A percentile compares a stretch with the other conserved stretches of the same genome.
Conservation (phyloP, 2,797 vertebrate species). For the Tapirus indicus region DNA sequence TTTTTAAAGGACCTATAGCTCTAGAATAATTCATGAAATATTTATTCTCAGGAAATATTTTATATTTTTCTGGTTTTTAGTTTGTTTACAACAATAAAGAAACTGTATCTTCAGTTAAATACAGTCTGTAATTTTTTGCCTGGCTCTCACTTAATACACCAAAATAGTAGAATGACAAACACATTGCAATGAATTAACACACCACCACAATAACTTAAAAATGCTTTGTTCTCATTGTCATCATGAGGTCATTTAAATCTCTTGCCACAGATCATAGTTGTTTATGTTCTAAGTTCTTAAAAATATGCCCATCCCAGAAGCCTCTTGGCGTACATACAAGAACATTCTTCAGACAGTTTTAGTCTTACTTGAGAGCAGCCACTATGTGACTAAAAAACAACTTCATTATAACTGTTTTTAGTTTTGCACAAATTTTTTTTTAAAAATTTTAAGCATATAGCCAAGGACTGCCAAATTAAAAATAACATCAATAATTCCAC, state of each 20-base stretch:
- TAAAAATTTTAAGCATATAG: constrained; percentile 42
- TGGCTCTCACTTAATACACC: constrained; percentile 71
- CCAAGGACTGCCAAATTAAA: constrained; percentile 53
- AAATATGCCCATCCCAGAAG: constrained; percentile 81
- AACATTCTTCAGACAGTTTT: constrained; percentile 79
- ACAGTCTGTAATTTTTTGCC: constrained; percentile 59
- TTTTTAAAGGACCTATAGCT: constrained; percentile 1
- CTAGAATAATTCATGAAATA: constrained; percentile 69
- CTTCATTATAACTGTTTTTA: constrained; percentile 64
- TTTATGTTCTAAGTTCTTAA: constrained; percentile 82
- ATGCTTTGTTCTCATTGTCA: constrained; percentile 82
- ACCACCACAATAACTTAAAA: constrained; percentile 74
- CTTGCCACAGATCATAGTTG: constrained; percentile 74
- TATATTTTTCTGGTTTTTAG: constrained; percentile 57
- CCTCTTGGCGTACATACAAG: constrained; percentile 72
- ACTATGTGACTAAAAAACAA: constrained; percentile 76
- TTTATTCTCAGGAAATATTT: constrained; percentile 58
- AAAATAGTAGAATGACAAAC: constrained; percentile 74
- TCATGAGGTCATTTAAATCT: constrained; percentile 80
- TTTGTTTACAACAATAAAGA: constrained; percentile 68
- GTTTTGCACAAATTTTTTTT: constrained; percentile 57
- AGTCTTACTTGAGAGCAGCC: constrained; percentile 73
- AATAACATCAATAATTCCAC: constrained; percentile 67
- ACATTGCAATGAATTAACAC: constrained; percentile 76
- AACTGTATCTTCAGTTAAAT: constrained; percentile 65